Base-by-base conservation (phyloP, 2,888 invertebrate species). In the Xanthorhoe designata region DNA sequence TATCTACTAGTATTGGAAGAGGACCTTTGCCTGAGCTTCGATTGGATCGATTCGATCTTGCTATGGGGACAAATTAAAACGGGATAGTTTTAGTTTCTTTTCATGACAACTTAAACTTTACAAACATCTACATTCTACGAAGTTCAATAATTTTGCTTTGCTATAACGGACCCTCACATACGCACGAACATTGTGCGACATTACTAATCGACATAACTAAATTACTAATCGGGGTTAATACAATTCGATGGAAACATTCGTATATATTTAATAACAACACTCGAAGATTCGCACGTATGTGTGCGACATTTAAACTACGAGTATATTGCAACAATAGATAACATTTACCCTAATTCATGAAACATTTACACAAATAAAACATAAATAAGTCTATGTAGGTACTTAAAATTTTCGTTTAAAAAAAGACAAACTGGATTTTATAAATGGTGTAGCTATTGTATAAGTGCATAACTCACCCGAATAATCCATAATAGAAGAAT, bases 401-500 rank as follows among this genome's bases (percentile, higher is more conserved):
- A n/a, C n/a, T n/a, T 3, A 42, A 13, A 3, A 7, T 42, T 13
- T 42, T 42, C n/a, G 1, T 13, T 42, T 42, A 42, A 10, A 42
- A 15, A 47, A 47, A 45, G 15, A 42, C 38, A 42, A 13, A 3
- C 2, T 13, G 2, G 38, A 13, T 42, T 5, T 32, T 32, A 24
- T 32, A 7, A 13, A 42, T 3, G 13, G 38, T 38, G 38, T 42
- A n/a, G n/a, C n/a, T n/a, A n/a, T n/a, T n/a, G n/a, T 13, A 4
- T 4, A 17, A 47, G 3, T 4, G 4, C 13, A 7, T 7, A 13
- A 81, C 94, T 93, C 88, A 97, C 97, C 97, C 82, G 96, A 96
- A 90, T 97, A 97, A 88, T 97, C 97, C 96, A 97, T 96, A 95
- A 97, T 97, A 82, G 97, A 97, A 90, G 96, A 96, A 80, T 96